phyloP scores from a whole-genome alignment of 2,797 vertebrate species.

The Octomys mimax region DNA sequence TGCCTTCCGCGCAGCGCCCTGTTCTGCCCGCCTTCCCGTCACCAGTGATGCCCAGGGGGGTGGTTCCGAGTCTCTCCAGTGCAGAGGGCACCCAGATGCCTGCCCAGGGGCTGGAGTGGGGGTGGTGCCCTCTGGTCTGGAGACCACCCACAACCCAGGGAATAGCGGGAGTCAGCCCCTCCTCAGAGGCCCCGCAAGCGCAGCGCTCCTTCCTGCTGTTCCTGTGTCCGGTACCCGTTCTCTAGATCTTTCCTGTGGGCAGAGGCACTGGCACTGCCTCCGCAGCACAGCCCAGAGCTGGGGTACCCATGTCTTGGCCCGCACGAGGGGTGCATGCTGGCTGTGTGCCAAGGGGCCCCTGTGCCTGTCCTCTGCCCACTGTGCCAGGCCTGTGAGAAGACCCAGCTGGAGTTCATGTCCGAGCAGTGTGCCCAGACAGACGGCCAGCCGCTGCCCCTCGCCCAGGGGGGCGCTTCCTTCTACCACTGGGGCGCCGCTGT shows the following conservation, averaged over 20 bases:
- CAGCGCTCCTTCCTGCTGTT: neutral
- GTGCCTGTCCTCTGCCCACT: neutral
- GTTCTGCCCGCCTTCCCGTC: rapidly evolving
- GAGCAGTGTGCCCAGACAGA: slow-evolving; percentile 95
- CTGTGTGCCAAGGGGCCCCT: neutral
- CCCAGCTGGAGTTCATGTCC: slow-evolving; percentile 95
- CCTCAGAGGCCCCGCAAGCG: neutral
- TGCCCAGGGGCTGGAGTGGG: rapidly evolving
- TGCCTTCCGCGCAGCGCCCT: too few relatives aligned
- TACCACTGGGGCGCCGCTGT: slow-evolving; percentile 94
- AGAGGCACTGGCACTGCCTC: neutral
- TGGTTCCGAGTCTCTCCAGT: rapidly evolving
- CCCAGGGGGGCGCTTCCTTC: slow-evolving; percentile 86
- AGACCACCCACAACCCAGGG: neutral
- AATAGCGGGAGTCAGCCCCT: neutral
- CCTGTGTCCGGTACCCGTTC: neutral
- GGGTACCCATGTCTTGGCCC: rapidly evolving
- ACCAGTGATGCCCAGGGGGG: neutral
- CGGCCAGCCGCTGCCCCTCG: slow-evolving; percentile 90
- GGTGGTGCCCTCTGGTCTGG: neutral
- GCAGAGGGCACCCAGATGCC: too few relatives aligned
- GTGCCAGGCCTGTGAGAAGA: slow-evolving; percentile 90
- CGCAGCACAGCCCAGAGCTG: neutral
- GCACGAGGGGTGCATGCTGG: rapidly evolving
- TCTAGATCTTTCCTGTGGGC: neutral